phyloP scores from a whole-genome alignment of 2,888 invertebrate species.

The Arge pagana region DNA sequence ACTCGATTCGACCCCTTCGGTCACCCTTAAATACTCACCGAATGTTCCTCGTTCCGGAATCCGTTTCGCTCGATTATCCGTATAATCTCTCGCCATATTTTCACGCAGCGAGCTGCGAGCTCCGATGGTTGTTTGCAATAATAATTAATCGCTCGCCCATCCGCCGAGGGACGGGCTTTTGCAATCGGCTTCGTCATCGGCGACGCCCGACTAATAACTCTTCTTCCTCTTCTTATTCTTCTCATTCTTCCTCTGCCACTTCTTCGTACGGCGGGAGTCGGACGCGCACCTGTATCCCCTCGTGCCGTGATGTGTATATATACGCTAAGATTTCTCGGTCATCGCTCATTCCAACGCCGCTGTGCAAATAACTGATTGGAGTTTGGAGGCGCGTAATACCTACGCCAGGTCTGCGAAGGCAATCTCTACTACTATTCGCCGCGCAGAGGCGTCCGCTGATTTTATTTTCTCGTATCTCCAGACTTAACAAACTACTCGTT shows the following conservation, averaged over 20 bases:
- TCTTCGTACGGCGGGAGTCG: no score
- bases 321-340: no score
- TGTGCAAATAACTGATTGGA: conserved; percentile 44
- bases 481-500: conserved; percentile 15
- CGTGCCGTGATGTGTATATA: no score
- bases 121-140: conserved; percentile 36
- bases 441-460: conserved; percentile 22
- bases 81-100: conserved; percentile 19
- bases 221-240: no score
- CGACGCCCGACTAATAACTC: conserved; percentile 42
- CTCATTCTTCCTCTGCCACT: no score
- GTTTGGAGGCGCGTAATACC: not conserved
- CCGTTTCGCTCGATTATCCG: conserved; percentile 7
- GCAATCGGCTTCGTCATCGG: conserved; percentile 52
- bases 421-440: conserved; percentile 27
- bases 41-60: not conserved
- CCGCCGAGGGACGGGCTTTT: conserved; percentile 25
- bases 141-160: conserved; percentile 48
- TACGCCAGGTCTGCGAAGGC: conserved; percentile 13
- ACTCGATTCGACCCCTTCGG: not conserved
- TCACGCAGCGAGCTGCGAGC: not conserved
- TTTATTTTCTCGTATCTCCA: conserved; percentile 4
- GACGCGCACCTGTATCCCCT: no score
- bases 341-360: conserved; percentile 38
- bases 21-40: not conserved